Evolutionary conservation across 2,888 invertebrate species (phyloP).

Genomic region (Amphiduros pacificus): DNA sequence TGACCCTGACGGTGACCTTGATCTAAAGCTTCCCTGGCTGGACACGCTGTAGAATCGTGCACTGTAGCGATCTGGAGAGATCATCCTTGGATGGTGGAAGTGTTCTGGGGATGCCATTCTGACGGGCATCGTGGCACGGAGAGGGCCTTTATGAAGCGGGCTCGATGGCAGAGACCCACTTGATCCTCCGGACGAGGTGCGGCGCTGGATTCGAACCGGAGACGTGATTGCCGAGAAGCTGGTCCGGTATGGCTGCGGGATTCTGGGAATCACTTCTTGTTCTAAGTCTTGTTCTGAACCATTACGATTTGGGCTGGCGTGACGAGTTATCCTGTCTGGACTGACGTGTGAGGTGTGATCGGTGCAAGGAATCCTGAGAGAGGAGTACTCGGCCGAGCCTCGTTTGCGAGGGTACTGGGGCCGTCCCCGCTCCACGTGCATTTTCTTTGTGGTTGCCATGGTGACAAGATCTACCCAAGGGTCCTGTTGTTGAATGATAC

Average conservation of each 20-base stretch:
- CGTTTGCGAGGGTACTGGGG: background rate
- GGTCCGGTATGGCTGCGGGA: constrained; percentile 51
- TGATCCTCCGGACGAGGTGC: background rate
- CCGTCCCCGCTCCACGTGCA: constrained; percentile 5
- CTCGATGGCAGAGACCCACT: background rate
- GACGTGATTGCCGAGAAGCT: constrained; percentile 51
- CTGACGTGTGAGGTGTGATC: constrained; percentile 20
- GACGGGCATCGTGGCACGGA: constrained; percentile 10
- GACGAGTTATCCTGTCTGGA: constrained; percentile 21
- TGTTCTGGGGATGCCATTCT: constrained; percentile 9
- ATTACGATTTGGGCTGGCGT: constrained; percentile 17
- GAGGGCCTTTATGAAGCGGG: background rate
- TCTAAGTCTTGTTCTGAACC: constrained; percentile 1
- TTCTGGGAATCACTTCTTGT: constrained; percentile 22
- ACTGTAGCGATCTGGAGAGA: too few relatives aligned
- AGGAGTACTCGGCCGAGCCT: constrained; percentile 4
- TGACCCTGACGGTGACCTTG: too few relatives aligned
- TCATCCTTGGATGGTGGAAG: too few relatives aligned
- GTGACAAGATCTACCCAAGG: background rate
- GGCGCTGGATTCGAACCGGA: constrained; percentile 29
- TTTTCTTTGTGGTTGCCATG: background rate
- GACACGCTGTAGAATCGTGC: too few relatives aligned
- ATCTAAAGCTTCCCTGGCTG: too few relatives aligned
- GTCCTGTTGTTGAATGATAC: too few relatives aligned
- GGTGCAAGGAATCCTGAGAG: constrained; percentile 6